Percentiles rank a stretch among this genome's conserved stretches.
phyloP scores from a whole-genome alignment of 2,888 invertebrate species.

The Phalera bucephala region DNA sequence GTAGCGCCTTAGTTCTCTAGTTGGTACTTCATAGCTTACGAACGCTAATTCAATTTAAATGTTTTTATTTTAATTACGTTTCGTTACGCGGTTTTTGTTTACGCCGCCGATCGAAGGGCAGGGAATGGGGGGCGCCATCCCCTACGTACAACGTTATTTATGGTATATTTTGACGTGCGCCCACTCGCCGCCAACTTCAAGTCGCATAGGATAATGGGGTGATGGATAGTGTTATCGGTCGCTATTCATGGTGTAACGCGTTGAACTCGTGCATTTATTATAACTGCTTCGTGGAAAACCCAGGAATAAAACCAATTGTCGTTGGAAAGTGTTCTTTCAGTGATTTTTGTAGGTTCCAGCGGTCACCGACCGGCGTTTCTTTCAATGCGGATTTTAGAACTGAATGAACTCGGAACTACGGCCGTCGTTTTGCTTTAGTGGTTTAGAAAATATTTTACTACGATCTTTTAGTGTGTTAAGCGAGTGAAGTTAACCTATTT shows the following conservation, averaged over 20 bases:
- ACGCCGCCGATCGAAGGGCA: slow-evolving; percentile 53
- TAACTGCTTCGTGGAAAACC: slow-evolving; percentile 58
- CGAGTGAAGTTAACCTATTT: slow-evolving; percentile 30
- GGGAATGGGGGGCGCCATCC: slow-evolving; percentile 59
- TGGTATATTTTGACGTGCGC: slow-evolving; percentile 79
- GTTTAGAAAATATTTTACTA: slow-evolving; percentile 23
- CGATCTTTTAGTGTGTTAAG: slow-evolving; percentile 8
- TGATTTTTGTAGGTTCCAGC: slow-evolving; percentile 31
- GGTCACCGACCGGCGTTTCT: slow-evolving; percentile 47
- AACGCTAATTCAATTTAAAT: no score
- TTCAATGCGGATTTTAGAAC: slow-evolving; percentile 45
- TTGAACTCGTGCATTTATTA: slow-evolving; percentile 60
- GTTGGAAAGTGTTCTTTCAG: slow-evolving; percentile 41
- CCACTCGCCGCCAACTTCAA: slow-evolving; percentile 74
- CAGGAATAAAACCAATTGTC: slow-evolving; percentile 41
- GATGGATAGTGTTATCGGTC: slow-evolving; percentile 82
- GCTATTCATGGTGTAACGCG: slow-evolving; percentile 69
- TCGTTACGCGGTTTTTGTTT: slow-evolving; percentile 27
- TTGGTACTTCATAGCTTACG: no score
- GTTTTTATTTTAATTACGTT: no score
- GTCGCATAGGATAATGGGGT: slow-evolving; percentile 73
- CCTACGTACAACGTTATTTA: slow-evolving; percentile 73
- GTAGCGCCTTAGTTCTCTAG: no score
- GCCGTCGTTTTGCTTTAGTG: slow-evolving; percentile 18
- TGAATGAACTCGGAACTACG: slow-evolving; percentile 27